Evolutionary conservation across 1,140 invertebrate species (phyloP).

Genomic region (Saccostrea glomerata): DNA sequence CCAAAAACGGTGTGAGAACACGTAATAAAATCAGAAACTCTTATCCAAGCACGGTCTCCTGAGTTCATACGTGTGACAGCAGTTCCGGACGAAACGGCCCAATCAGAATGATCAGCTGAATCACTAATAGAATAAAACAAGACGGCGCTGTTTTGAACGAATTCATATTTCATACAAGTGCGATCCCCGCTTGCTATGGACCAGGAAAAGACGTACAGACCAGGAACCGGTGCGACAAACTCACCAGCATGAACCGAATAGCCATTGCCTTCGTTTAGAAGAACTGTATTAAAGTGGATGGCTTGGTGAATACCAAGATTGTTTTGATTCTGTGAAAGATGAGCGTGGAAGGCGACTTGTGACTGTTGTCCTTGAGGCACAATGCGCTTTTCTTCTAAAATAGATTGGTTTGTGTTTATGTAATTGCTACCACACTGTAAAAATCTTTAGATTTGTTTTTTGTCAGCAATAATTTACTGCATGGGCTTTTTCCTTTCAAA

Average conservation of each 20-base stretch:
- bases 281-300: constrained; percentile 5
- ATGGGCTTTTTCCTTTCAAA: neutral
- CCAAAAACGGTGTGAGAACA: constrained; percentile 1
- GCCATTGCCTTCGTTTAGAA: constrained; percentile 36
- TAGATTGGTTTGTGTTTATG: neutral
- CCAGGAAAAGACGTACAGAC: constrained; percentile 40
- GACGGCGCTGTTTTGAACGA: constrained; percentile 14
- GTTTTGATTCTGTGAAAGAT: neutral
- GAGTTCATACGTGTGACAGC: neutral
- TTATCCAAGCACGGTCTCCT: constrained; percentile 11
- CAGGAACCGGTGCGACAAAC: constrained; percentile 38
- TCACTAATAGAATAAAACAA: constrained; percentile 26
- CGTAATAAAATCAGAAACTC: neutral
- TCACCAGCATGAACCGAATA: neutral
- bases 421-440: neutral
- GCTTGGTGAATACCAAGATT: neutral
- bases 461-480: neutral
- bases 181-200: neutral
- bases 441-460: neutral
- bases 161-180: constrained; percentile 20
- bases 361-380: neutral
- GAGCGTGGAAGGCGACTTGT: constrained; percentile 27
- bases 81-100: neutral
- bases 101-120: constrained; percentile 38
- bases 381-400: neutral